Conservation (phyloP, 53 echinoderm and acorn worm genomes). For the Temnopleurus reevesii region DNA sequence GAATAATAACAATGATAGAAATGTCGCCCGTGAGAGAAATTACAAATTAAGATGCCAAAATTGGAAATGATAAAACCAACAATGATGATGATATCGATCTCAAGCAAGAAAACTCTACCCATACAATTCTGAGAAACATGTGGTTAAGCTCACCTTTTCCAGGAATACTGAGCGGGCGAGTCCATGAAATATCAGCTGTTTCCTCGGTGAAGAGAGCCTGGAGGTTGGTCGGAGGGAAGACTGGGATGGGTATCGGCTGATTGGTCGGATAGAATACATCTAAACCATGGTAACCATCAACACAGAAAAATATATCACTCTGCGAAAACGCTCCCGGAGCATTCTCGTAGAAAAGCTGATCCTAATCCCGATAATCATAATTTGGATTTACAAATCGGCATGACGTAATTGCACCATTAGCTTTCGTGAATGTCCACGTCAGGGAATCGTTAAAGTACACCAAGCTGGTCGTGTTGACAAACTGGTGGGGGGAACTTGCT, state of each 20-base stretch:
- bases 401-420: neutral
- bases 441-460: slow-evolving; percentile 68
- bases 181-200: slow-evolving; percentile 75
- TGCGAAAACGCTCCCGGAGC: neutral
- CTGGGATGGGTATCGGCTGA: slow-evolving; percentile 88
- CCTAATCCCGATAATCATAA: slow-evolving; percentile 5
- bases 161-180: slow-evolving; percentile 59
- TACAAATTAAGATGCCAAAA: too few relatives aligned
- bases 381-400: neutral
- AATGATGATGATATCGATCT: too few relatives aligned
- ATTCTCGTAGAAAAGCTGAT: slow-evolving; percentile 45
- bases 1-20: too few relatives aligned
- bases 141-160: slow-evolving; percentile 68
- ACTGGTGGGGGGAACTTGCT: neutral
- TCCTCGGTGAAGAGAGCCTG: slow-evolving; percentile 78
- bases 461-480: slow-evolving; percentile 66
- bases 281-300: slow-evolving; percentile 72
- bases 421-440: slow-evolving; percentile 63
- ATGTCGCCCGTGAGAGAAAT: too few relatives aligned
- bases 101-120: too few relatives aligned
- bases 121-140: too few relatives aligned
- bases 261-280: slow-evolving; percentile 72
- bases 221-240: slow-evolving; percentile 62
- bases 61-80: too few relatives aligned
- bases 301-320: slow-evolving; percentile 48